Conservation (phyloP, 2,113 vertebrate species). For the Anhinga rufa region DNA sequence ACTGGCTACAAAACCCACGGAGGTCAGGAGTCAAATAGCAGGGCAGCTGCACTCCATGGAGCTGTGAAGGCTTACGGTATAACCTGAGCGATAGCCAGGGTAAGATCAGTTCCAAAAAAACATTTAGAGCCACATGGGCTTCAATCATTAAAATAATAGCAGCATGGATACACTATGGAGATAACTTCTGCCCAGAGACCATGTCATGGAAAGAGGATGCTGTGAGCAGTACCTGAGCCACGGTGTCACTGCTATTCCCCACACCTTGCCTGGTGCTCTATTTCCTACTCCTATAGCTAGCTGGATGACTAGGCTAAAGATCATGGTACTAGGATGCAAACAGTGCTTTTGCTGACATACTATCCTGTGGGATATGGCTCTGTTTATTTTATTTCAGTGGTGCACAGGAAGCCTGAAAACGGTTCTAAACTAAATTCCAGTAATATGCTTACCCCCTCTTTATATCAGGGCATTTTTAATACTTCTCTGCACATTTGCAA, state of each 20-base stretch:
- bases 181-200: neutral
- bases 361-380: neutral
- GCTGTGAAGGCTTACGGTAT: neutral
- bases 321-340: too few relatives aligned
- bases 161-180: neutral
- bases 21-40: neutral
- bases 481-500: neutral
- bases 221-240: neutral
- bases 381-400: neutral
- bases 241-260: neutral
- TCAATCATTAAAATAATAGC: neutral
- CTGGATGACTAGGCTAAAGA: neutral
- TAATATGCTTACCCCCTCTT: neutral
- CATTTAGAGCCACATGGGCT: neutral
- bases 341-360: neutral
- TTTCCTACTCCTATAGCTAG: neutral
- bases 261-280: neutral
- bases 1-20: neutral
- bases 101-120: neutral
- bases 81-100: neutral
- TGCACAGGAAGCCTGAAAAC: neutral
- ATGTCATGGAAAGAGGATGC: neutral
- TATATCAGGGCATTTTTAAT: neutral
- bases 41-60: neutral
- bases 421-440: neutral